Conservation (phyloP, 2,888 invertebrate genomes). For the Eupithecia subumbrata region DNA sequence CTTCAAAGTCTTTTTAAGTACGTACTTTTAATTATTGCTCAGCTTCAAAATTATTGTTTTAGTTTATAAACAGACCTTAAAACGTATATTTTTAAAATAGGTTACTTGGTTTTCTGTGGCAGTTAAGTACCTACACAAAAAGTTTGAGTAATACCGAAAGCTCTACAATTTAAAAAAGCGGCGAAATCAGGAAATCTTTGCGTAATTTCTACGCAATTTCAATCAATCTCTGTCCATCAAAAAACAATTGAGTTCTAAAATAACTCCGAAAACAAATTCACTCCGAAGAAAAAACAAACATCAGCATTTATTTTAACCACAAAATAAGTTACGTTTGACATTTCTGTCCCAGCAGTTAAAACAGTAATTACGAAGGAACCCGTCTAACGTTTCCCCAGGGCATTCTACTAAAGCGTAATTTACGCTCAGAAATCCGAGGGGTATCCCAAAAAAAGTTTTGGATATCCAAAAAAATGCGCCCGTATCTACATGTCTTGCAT, state of each 20-base stretch:
- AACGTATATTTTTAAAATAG: neutral
- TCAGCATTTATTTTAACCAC: slow-evolving; percentile 63
- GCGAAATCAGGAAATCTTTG: neutral
- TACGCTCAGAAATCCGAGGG: slow-evolving; percentile 78
- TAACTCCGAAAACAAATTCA: slow-evolving; percentile 46
- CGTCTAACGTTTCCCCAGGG: slow-evolving; percentile 81
- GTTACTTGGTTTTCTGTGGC: neutral
- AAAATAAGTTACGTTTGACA: slow-evolving; percentile 78
- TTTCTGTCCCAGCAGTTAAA: slow-evolving; percentile 79
- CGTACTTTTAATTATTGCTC: neutral
- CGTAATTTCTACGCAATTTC: neutral
- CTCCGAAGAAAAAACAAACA: slow-evolving; percentile 48
- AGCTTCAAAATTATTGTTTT: neutral
- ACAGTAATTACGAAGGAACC: slow-evolving; percentile 79
- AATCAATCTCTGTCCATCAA: slow-evolving; percentile 22
- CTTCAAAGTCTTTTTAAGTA: slow-evolving; percentile 26
- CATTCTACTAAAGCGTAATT: slow-evolving; percentile 80
- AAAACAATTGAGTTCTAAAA: slow-evolving; percentile 35
- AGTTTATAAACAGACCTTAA: neutral
- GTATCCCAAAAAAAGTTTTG: slow-evolving; percentile 50
- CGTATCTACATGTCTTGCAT: slow-evolving; percentile 79
- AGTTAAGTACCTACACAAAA: neutral
- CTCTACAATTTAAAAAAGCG: neutral
- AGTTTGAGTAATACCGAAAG: neutral
- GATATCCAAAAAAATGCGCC: slow-evolving; percentile 48